Evolutionary conservation across 2,113 vertebrate genomes (phyloP).

Genomic region (Felis catus): DNA sequence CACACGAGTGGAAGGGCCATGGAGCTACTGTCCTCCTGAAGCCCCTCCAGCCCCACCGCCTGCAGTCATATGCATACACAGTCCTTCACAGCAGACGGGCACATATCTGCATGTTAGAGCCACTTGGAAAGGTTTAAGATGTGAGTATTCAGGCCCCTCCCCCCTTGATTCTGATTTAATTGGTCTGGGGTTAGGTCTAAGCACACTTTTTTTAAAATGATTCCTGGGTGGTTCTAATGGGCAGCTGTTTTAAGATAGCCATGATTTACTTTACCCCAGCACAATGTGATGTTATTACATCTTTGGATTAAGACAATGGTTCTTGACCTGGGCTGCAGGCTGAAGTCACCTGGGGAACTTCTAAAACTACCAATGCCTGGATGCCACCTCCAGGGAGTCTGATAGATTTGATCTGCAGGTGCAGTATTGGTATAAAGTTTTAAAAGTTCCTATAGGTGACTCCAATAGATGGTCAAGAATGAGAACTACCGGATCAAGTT

Average conservation of each 20-base stretch:
- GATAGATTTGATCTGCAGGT: background rate
- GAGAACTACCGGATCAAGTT: background rate
- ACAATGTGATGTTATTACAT: background rate
- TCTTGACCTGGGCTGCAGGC: background rate
- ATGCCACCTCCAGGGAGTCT: background rate
- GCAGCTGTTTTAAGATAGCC: background rate
- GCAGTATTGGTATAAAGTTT: background rate
- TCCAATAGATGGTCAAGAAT: background rate
- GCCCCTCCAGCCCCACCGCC: background rate
- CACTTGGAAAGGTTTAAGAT: background rate
- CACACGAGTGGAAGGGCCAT: background rate
- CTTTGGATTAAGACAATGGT: background rate
- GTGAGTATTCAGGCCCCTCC: background rate
- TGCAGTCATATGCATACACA: background rate
- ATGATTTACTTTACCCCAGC: background rate
- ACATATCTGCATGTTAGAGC: background rate
- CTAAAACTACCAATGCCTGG: background rate
- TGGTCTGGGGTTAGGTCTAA: background rate
- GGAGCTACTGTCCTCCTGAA: background rate
- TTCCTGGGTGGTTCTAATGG: background rate
- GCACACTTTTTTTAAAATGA: background rate
- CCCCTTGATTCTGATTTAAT: background rate
- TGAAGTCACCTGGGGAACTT: background rate
- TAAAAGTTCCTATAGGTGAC: background rate
- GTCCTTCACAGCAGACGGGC: background rate